These are phyloP conservation scores for Cryptomyrus ogoouensis DNA, from an alignment of 2,113 vertebrate genomes.

Conservation along the genomic window DNA sequence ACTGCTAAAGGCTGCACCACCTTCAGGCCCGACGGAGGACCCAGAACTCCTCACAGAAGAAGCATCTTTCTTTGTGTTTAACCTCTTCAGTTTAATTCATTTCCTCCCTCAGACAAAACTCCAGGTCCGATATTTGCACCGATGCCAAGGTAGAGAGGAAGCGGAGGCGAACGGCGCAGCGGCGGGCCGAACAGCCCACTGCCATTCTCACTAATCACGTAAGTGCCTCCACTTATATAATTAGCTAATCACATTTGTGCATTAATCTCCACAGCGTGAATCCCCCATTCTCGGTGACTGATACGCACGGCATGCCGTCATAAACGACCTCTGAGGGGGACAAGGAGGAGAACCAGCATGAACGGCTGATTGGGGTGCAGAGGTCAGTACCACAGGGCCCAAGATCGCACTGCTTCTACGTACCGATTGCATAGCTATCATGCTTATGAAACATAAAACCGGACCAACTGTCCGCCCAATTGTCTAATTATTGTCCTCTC, in stretches of 20 bases:
- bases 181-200: neutral
- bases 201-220: neutral
- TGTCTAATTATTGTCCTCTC: neutral
- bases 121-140: neutral
- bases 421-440: neutral
- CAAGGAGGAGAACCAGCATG: neutral
- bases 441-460: neutral
- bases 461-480: neutral
- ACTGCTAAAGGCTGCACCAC: constrained; percentile 47
- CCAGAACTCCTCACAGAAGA: constrained; percentile 45
- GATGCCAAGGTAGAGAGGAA: neutral
- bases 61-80: neutral
- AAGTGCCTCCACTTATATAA: neutral
- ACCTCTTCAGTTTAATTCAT: neutral
- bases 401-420: neutral
- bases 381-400: neutral
- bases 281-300: neutral
- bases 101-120: neutral
- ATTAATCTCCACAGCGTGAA: constrained; percentile 4
- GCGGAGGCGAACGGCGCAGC: too few relatives aligned
- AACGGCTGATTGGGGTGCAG: neutral
- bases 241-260: neutral
- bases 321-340: neutral
- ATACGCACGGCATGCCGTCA: neutral
- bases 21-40: constrained; percentile 74